A percentile compares a stretch with the other conserved stretches of the same genome.
These are phyloP conservation scores for Clunio marinus DNA, from an alignment of 2,888 invertebrate species.

Conservation along the genomic window DNA sequence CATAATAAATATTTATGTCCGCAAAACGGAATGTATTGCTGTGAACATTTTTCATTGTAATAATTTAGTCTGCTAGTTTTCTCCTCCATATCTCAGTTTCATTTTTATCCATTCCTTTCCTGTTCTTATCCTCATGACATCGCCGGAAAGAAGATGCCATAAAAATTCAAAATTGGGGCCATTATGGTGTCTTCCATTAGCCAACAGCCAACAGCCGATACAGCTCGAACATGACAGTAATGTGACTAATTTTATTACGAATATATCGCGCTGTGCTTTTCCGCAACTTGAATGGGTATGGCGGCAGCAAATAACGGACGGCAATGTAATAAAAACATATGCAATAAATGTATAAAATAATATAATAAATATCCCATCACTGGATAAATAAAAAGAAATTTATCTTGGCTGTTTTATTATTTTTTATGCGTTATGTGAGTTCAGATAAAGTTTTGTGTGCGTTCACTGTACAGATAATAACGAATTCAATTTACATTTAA, in stretches of 20 bases:
- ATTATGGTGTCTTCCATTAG: constrained; percentile 32
- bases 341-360: constrained; percentile 12
- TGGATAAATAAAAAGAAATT: constrained; percentile 15
- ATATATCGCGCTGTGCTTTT: constrained; percentile 12
- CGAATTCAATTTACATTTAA: no score
- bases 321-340: constrained; percentile 28
- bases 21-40: constrained; percentile 17
- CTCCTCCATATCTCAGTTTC: no score
- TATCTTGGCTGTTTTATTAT: constrained; percentile 1
- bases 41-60: constrained; percentile 27
- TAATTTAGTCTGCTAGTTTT: constrained; percentile 32
- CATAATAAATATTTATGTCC: constrained; percentile 20
- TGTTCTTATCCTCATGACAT: neutral
- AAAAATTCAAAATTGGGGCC: constrained; percentile 37
- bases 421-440: constrained; percentile 20
- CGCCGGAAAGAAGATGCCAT: constrained; percentile 33
- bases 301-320: constrained; percentile 18
- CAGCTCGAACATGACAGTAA: constrained; percentile 27
- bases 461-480: no score
- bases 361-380: constrained; percentile 35
- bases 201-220: constrained; percentile 29
- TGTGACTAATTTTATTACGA: constrained; percentile 36
- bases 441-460: no score
- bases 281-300: neutral
- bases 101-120: neutral